Percentiles rank a stretch among this genome's conserved stretches.
These are phyloP conservation scores for Chrysaora quinquecirrha DNA, from an alignment of 30 jellyfish, hydroid and myxozoan genomes.

Conservation along the genomic window DNA sequence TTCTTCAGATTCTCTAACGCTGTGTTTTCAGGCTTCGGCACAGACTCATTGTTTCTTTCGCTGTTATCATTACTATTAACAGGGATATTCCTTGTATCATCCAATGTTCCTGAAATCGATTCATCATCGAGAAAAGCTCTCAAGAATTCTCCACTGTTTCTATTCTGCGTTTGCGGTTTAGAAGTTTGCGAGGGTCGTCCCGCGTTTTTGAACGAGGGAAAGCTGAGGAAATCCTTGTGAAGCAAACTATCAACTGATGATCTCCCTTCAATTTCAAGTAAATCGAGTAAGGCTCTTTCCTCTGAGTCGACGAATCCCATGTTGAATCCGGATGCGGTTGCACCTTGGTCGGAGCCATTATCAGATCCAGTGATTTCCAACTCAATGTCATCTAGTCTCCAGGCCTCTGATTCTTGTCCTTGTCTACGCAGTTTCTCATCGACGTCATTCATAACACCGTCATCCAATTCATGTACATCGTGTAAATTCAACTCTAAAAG, in stretches of 20 bases:
- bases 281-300: constrained; percentile 77
- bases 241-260: constrained; percentile 48
- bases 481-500: constrained; percentile 65
- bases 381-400: constrained; percentile 35
- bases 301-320: constrained; percentile 74
- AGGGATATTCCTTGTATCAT: constrained; percentile 22
- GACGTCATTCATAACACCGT: constrained; percentile 77
- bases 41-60: background rate
- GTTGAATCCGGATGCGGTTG: constrained; percentile 40
- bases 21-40: background rate
- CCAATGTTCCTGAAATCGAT: constrained; percentile 33
- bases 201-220: constrained; percentile 38
- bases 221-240: constrained; percentile 54
- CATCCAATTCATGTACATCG: constrained; percentile 80
- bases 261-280: constrained; percentile 72
- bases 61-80: background rate
- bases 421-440: constrained; percentile 72
- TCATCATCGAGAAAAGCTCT: constrained; percentile 55
- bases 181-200: constrained; percentile 24
- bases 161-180: constrained; percentile 7
- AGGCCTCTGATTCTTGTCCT: constrained; percentile 31
- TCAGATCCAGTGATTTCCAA: constrained; percentile 21
- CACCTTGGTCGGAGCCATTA: constrained; percentile 34
- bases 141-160: constrained; percentile 18
- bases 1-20: background rate